phyloP scores from a whole-genome alignment of 2,888 invertebrate species.

The Ophion costatus region DNA sequence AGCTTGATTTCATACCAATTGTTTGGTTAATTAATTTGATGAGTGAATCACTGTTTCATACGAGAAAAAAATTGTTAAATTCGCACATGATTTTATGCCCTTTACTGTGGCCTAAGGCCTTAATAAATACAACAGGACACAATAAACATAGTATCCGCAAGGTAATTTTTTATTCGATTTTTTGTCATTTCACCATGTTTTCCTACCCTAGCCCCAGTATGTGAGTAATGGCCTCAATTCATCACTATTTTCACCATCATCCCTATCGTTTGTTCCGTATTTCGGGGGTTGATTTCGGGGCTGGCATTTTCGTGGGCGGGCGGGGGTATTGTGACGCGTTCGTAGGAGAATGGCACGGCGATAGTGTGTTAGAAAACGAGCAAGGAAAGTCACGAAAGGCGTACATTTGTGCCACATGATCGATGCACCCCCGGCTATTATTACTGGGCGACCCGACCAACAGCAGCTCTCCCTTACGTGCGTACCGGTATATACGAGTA shows the following conservation, averaged over 20 bases:
- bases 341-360: neutral
- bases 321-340: neutral
- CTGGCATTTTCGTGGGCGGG: neutral
- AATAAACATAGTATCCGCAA: no score
- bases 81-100: no score
- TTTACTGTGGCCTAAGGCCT: no score
- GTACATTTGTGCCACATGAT: conserved; percentile 73
- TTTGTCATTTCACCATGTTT: neutral
- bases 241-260: neutral
- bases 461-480: conserved; percentile 66
- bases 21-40: no score
- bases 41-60: no score
- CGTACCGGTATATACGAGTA: conserved; percentile 40
- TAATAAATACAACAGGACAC: no score
- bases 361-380: conserved; percentile 21
- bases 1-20: no score
- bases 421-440: conserved; percentile 79
- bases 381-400: conserved; percentile 56
- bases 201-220: neutral
- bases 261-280: conserved; percentile 19
- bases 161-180: neutral
- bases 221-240: neutral
- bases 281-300: conserved; percentile 10
- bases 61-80: no score
- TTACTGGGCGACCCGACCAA: conserved; percentile 76